A percentile compares a stretch with the other conserved stretches of the same genome.
Evolutionary conservation across 1,140 invertebrate species (phyloP).

Genomic region (Hyposmocoma kahamanoa): DNA sequence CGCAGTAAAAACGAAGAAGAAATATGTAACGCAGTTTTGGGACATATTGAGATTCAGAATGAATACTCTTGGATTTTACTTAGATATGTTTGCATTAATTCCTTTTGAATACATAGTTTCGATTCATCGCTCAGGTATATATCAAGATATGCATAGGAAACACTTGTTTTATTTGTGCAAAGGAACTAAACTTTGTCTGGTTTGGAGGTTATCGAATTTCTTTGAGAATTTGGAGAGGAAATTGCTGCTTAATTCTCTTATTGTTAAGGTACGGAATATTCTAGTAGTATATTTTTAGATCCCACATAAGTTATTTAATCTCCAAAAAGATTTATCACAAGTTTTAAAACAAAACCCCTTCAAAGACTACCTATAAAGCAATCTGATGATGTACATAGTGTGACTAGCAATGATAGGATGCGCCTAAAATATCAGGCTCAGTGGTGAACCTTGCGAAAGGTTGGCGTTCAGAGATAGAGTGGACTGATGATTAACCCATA

Average conservation of each 20-base stretch:
- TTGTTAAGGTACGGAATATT: constrained; percentile 54
- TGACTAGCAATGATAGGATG: too few relatives aligned
- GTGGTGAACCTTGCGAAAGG: not conserved
- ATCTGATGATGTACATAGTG: too few relatives aligned
- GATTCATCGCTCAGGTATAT: constrained; percentile 40
- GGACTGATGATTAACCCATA: not conserved
- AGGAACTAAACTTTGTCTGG: constrained; percentile 53
- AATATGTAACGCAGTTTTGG: constrained; percentile 44
- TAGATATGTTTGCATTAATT: constrained; percentile 57
- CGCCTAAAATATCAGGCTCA: too few relatives aligned
- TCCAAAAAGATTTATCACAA: too few relatives aligned
- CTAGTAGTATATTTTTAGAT: too few relatives aligned
- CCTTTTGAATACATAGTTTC: constrained; percentile 62
- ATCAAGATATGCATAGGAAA: constrained; percentile 45
- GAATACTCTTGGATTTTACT: constrained; percentile 58
- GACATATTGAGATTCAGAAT: constrained; percentile 51
- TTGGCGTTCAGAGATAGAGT: not conserved
- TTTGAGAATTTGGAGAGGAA: constrained; percentile 56
- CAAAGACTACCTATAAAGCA: too few relatives aligned
- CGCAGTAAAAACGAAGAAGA: constrained; percentile 57
- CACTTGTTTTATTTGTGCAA: constrained; percentile 60
- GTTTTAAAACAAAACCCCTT: too few relatives aligned
- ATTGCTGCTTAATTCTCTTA: constrained; percentile 44
- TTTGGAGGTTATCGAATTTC: constrained; percentile 57
- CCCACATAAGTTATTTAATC: too few relatives aligned